Base-by-base conservation (phyloP, 2,113 vertebrate genomes). In the Edolisoma coerulescens region DNA sequence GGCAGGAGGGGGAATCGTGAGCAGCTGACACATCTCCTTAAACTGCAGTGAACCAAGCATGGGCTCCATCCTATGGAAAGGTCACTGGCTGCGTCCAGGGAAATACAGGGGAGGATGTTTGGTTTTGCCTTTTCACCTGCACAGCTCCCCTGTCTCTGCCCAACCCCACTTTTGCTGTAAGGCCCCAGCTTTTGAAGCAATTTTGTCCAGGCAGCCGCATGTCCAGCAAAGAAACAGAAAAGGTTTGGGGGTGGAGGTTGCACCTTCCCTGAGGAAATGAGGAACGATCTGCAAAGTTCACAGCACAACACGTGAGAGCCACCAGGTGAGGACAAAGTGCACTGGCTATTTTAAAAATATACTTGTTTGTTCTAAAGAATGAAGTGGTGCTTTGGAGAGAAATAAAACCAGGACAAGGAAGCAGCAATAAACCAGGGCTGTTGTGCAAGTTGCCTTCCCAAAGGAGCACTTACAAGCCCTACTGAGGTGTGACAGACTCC, bases 341-440 rank as follows among this genome's bases (percentile, higher is more conserved):
- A 14, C 24, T 26, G 69, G 60, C 89, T 71, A 22, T 80, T 91
- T 80, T 4, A 69, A 85, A 96, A 96, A 79, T 44, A 33, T 14
- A 65, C 68, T 83, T 88, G 81, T 80, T 93, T 97, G 70, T 88
- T 95, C 90, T 94, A 88, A 90, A 84, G 63, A 41, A 63, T 94
- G 87, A 82, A 89, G 86, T 71, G 77, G 60, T 87, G 52, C 89
- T 94, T 92, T 71, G 57, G 86, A 95, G 95, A 70, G 84, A 95
- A 87, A 95, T 95, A 91, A 95, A 97, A 56, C 22, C 39, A 39
- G 87, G 80, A 47, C 9, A 65, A 89, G 60, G 87, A 86, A 82
- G 64, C 73, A 87, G 65, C 54, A 91, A 94, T 91, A 94, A 95
- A 92, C 10, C 85, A 84, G 59, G 73, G 32, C 52, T 81, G 80